Base-by-base conservation (phyloP, 2,797 vertebrate genomes). In the Botia almorhae region DNA sequence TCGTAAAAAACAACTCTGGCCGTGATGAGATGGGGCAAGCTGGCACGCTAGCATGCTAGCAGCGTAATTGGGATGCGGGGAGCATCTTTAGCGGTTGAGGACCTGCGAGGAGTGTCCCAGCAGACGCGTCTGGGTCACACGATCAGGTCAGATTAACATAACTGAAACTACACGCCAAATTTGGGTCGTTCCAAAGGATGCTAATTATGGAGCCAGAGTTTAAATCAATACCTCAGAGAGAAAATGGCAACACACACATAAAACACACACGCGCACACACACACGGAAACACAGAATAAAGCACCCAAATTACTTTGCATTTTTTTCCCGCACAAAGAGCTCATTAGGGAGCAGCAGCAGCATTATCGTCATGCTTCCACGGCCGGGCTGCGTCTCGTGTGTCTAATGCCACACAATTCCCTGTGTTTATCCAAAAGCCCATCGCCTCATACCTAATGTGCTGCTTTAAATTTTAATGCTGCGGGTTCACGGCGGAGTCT, bases 391-490 rank as follows among this genome's bases (percentile, higher is more conserved):
- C 58, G 61, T 76, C 80, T 74, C 80, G 23, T 70, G 82, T 71
- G 74, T 81, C 82, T 86, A 86, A 84, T 85, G 84, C 84, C 85
- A 86, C 86, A 83, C 83, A 85, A 88, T 87, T 87, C 85, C 80
- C 82, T 87, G 83, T 87, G 82, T 89, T 88, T 89, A 85, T 85
- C 78, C 81, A 88, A 85, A 85, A 84, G 85, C 78, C 84, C 81
- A 74, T 39, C 80, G 84, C 81, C 63, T 80, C 77, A 82, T 76
- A 80, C 80, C 87, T 89, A 88, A 88, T 89, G 87, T 86, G 86
- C 73, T 13, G 83, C 78, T 87, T 90, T 88, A 91, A 89, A 89
- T 88, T 89, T 90, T 88, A 89, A 90, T 89, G 89, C 81, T 76
- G 78, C 72, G 69, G 72, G 70, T 88, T 88, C 84, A 86, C 85